These are phyloP conservation scores for Samia ricini DNA, from an alignment of 1,140 invertebrate genomes.

Conservation along the genomic window DNA sequence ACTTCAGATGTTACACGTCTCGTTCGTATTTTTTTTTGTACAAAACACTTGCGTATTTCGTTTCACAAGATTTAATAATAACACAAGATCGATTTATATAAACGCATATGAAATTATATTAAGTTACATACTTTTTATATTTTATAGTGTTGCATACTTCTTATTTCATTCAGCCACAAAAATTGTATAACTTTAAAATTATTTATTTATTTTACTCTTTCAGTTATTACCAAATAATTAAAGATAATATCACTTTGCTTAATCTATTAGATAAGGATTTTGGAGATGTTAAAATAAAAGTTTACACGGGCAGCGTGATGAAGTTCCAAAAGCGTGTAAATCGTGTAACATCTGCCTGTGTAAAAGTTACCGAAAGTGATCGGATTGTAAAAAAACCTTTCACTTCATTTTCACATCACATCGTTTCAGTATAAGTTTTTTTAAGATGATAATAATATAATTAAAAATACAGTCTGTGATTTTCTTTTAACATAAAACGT, in stretches of 20 bases:
- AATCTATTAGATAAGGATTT: too few relatives aligned
- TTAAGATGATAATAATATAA: slow-evolving; percentile 18
- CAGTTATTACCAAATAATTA: too few relatives aligned
- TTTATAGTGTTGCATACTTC: too few relatives aligned
- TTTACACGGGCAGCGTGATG: neutral
- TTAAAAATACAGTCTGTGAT: slow-evolving; percentile 21
- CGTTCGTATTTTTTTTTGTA: neutral
- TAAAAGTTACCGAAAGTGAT: slow-evolving; percentile 11
- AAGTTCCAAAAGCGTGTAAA: neutral
- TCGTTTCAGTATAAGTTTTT: slow-evolving; percentile 7
- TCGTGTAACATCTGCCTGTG: slow-evolving; percentile 1
- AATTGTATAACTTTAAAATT: too few relatives aligned
- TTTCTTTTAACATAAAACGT: slow-evolving; percentile 7
- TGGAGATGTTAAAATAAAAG: neutral
- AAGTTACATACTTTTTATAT: too few relatives aligned
- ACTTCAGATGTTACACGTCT: neutral
- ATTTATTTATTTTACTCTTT: too few relatives aligned
- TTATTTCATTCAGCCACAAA: too few relatives aligned
- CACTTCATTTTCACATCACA: neutral
- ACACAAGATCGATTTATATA: too few relatives aligned
- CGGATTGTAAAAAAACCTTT: neutral
- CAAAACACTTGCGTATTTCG: too few relatives aligned
- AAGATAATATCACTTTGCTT: too few relatives aligned
- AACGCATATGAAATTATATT: too few relatives aligned
- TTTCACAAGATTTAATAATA: too few relatives aligned